Conservation (phyloP, 2,888 invertebrate genomes). For the Polydrusus cervinus region DNA sequence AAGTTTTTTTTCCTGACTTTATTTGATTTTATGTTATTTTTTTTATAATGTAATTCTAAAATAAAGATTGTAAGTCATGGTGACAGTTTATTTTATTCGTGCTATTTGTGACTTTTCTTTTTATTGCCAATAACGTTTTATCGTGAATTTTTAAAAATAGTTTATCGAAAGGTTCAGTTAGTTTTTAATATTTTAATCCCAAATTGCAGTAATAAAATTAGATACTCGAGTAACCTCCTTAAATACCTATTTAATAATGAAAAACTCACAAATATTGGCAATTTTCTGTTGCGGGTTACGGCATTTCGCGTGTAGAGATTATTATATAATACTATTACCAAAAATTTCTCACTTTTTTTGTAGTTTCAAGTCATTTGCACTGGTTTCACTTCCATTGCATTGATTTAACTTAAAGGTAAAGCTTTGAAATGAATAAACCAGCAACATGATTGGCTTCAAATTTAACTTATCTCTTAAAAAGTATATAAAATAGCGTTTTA, state of each 20-base stretch:
- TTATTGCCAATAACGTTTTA: not conserved
- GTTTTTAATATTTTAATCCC: constrained; percentile 3
- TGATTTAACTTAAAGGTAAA: no score
- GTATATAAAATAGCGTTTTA: no score
- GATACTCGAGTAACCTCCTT: not conserved
- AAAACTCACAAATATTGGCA: not conserved
- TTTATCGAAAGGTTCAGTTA: not conserved
- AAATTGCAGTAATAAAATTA: constrained; percentile 24
- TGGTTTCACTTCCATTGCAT: no score
- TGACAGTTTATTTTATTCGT: not conserved
- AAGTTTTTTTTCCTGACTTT: no score
- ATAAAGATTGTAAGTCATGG: not conserved
- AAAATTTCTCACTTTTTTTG: no score
- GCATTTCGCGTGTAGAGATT: not conserved
- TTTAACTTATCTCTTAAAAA: no score
- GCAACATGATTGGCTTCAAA: no score
- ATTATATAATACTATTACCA: not conserved
- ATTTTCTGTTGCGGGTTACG: not conserved
- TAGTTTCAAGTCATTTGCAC: no score
- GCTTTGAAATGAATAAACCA: no score
- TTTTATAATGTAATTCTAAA: no score
- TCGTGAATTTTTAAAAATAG: not conserved
- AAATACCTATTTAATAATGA: not conserved
- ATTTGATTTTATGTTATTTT: no score
- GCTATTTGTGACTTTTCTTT: not conserved